Base-by-base conservation (phyloP, 2,113 vertebrate species). In the Tautogolabrus adspersus region DNA sequence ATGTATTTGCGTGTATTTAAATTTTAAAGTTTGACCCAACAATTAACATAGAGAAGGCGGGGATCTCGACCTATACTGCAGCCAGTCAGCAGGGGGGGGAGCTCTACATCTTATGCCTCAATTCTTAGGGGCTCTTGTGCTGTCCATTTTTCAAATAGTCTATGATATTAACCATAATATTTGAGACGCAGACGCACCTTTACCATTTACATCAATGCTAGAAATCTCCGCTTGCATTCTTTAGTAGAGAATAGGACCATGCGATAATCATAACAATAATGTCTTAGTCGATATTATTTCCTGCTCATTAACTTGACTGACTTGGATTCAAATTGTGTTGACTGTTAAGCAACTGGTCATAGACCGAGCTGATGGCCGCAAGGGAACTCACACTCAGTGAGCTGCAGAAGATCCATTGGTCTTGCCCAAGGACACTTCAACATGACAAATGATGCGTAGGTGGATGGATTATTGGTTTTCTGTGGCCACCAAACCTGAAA, bases 381-480 rank as follows among this genome's bases (percentile, higher is more conserved):
- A 62, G 51, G 42, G 40, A 52, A 52, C 34, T 19, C 55, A 5
- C 46, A 23, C 19, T 1, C 21, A 44, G n/a, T 1, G 15, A 54
- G 62, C 10, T 42, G 52, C 21, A 34, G 42, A 70, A 38, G 64
- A 55, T 58, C 72, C 21, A 62, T 13, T 57, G 55, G 49, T 69
- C 10, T 19, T 34, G 57, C 66, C 80, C 57, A 74, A 59, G 66
- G 77, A 69, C 73, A 65, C 66, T 55, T 59, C 72, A 65, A 16
- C 55, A 21, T 49, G 42, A 75, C 66, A 38, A 80, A 86, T 56
- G 60, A 23, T 6, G 66, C n/a, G 22, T 65, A 46, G 60, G 66
- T 47, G 10, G 40, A 72, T 71, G 42, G 65, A 58, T 62, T 83
- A 72, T 82, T 75, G 74, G 8, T 71, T 62, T 54, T 60, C 16